Percentiles rank a stretch among this genome's conserved stretches.
These are phyloP conservation scores for Athrips mouffetella DNA, from an alignment of 2,888 invertebrate genomes.

Conservation along the genomic window DNA sequence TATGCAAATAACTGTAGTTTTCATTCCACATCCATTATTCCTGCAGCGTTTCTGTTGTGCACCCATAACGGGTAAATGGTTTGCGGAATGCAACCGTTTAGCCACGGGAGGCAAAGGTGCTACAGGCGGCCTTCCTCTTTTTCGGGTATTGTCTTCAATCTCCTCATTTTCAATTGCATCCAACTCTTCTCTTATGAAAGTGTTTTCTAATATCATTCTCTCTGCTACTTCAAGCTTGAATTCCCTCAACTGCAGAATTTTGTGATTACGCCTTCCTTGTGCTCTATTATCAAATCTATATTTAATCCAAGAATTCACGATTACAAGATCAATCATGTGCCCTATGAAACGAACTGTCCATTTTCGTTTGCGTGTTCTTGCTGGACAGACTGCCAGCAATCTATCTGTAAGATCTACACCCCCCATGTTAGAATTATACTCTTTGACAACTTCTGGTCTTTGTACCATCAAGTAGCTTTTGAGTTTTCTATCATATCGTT, in stretches of 20 bases:
- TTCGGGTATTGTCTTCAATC: constrained; percentile 9
- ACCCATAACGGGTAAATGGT: constrained; percentile 14
- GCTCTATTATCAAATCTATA: no score
- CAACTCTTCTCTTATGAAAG: background rate
- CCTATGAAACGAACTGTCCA: constrained; percentile 19
- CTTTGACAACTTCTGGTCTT: constrained; percentile 18
- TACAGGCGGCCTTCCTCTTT: constrained; percentile 12
- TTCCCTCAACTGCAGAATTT: background rate
- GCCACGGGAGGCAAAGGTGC: constrained; percentile 14
- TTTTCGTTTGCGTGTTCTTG: constrained; percentile 16
- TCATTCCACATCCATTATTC: constrained; percentile 2
- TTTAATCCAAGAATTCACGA: constrained; percentile 20
- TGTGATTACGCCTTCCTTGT: background rate
- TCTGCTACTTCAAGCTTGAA: background rate
- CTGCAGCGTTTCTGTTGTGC: constrained; percentile 8
- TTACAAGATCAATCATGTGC: constrained; percentile 18
- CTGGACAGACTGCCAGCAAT: constrained; percentile 17
- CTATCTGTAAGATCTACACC: constrained; percentile 25
- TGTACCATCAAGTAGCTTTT: constrained; percentile 13
- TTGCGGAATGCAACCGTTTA: constrained; percentile 15
- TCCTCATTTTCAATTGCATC: background rate
- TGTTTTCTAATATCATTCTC: background rate
- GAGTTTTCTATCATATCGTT: constrained; percentile 17
- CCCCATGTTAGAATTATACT: constrained; percentile 24
- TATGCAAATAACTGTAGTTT: background rate